Percentiles rank a stretch among this genome's conserved stretches.
Conservation (phyloP, 2,113 vertebrate genomes). For the Tricholaema leucomelas region DNA sequence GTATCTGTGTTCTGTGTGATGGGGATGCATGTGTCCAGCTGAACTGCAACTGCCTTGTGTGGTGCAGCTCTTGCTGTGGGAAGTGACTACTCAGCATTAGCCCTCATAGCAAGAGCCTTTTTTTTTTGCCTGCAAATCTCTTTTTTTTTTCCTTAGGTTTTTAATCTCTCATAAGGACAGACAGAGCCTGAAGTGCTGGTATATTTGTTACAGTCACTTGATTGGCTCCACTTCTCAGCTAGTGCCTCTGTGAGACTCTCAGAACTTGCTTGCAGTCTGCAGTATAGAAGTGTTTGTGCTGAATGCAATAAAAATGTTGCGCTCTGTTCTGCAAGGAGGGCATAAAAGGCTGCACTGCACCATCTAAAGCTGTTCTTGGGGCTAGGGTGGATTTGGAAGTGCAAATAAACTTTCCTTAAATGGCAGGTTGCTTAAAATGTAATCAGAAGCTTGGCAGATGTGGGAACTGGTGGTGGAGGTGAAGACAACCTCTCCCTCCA, state of each 20-base stretch:
- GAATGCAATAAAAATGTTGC: neutral
- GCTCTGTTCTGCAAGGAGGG: neutral
- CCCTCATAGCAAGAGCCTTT: neutral
- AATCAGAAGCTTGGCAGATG: neutral
- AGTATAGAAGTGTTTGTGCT: rapidly evolving
- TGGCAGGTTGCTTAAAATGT: neutral
- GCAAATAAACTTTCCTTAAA: neutral
- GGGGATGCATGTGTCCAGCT: neutral
- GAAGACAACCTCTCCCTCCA: too few relatives aligned
- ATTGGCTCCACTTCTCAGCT: neutral
- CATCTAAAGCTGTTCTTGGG: neutral
- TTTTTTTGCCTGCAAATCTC: too few relatives aligned
- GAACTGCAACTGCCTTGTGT: neutral
- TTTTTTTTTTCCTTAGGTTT: neutral
- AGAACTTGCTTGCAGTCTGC: neutral
- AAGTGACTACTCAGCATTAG: neutral
- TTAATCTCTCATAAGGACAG: neutral
- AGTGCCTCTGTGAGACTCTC: neutral
- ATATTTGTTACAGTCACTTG: neutral
- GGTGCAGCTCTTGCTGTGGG: neutral
- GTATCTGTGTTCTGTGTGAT: neutral
- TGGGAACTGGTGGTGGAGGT: neutral
- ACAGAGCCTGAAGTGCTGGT: neutral
- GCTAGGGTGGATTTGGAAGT: neutral
- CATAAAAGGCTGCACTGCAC: neutral